These are phyloP conservation scores for Psammodynastes pulverulentus DNA, from an alignment of 2,113 vertebrate species.

Conservation along the genomic window DNA sequence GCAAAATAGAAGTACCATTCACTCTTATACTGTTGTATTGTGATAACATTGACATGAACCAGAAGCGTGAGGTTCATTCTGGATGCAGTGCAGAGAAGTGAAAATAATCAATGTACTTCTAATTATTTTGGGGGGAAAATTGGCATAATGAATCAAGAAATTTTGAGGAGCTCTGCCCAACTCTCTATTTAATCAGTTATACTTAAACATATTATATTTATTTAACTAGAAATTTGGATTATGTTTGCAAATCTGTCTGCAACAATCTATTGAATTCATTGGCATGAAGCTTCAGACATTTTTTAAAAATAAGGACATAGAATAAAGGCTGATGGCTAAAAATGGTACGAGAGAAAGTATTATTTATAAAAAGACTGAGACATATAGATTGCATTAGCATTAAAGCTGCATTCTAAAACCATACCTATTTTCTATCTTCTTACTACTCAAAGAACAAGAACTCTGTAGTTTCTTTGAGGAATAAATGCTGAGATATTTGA, in stretches of 20 bases:
- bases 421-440: not conserved
- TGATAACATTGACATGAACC: not conserved
- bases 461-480: not conserved
- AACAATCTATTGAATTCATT: not conserved
- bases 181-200: not conserved
- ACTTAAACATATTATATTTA: not conserved
- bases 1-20: not conserved
- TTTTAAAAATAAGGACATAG: not conserved
- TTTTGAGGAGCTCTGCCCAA: not conserved
- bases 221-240: not conserved
- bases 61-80: not conserved
- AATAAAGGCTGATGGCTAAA: not conserved
- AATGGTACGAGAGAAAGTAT: not conserved
- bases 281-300: not conserved
- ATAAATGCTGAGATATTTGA: not conserved
- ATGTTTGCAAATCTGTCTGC: not conserved
- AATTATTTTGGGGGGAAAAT: not conserved
- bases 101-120: not conserved
- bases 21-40: too few relatives aligned
- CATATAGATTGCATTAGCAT: not conserved
- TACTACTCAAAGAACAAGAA: not conserved
- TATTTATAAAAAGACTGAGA: not conserved
- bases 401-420: not conserved
- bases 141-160: not conserved
- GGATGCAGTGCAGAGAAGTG: not conserved